Conservation (phyloP, 2,797 vertebrate genomes). For the Aselliscus stoliczkanus region DNA sequence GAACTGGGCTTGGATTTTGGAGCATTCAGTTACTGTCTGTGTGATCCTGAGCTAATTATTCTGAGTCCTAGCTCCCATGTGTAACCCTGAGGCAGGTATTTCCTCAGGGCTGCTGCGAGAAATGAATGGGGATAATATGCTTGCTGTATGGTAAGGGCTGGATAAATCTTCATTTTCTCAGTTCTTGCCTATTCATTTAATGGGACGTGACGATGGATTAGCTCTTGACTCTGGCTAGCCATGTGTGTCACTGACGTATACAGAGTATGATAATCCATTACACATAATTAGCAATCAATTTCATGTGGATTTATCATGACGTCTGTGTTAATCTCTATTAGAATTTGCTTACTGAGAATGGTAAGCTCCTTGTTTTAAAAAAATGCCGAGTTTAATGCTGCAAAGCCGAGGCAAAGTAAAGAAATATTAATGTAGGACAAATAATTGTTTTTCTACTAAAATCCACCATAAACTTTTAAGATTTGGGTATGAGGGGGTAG, state of each 20-base stretch:
- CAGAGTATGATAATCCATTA: background rate
- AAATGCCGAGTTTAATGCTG: background rate
- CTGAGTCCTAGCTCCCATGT: background rate
- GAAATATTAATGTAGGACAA: background rate
- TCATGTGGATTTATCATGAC: background rate
- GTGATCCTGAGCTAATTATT: background rate
- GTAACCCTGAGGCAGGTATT: no score
- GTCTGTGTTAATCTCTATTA: background rate
- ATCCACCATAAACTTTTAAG: background rate
- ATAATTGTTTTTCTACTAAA: background rate
- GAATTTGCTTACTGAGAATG: background rate
- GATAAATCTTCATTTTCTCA: conserved; percentile 4
- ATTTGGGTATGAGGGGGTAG: background rate
- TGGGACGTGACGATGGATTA: background rate
- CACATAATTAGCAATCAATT: conserved; percentile 22
- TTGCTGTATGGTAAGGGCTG: accelerated
- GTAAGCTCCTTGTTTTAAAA: background rate
- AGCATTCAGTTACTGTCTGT: background rate
- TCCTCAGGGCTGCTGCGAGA: background rate
- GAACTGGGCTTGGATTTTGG: background rate
- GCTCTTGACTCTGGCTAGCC: background rate
- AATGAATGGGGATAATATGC: background rate
- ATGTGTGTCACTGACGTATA: background rate
- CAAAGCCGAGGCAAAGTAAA: background rate
- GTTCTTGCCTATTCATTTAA: background rate